Conservation (phyloP, 2,797 vertebrate genomes). For the Urosaurus nigricauda region DNA sequence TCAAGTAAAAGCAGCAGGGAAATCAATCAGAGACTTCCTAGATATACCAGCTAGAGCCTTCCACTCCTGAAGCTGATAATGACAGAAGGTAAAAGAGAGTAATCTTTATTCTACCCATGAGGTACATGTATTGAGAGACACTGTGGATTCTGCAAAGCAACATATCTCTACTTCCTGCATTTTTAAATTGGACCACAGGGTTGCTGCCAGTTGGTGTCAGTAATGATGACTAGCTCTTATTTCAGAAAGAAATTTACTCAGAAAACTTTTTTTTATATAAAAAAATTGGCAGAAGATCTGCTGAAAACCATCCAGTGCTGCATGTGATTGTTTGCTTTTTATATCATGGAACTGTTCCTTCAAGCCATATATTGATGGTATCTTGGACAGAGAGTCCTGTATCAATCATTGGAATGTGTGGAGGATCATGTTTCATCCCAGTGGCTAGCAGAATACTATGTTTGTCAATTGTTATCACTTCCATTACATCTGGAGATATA, state of each 20-base stretch:
- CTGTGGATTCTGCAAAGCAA: background rate
- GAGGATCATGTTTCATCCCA: background rate
- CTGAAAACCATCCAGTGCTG: background rate
- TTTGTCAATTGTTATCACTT: background rate
- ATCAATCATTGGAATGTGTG: background rate
- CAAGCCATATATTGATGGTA: no score
- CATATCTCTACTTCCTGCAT: background rate
- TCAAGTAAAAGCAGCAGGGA: background rate
- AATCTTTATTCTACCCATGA: background rate
- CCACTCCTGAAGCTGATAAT: rapidly evolving
- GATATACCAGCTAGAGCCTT: background rate
- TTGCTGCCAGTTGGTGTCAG: background rate
- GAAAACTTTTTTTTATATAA: background rate
- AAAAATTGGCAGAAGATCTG: background rate
- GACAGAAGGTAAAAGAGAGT: conserved; percentile 11
- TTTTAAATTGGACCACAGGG: background rate
- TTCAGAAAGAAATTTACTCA: background rate
- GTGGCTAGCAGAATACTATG: background rate
- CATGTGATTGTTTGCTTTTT: background rate
- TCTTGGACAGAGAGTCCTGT: no score
- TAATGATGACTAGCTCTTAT: background rate
- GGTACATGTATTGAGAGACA: background rate
- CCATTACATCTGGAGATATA: background rate
- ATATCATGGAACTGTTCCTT: background rate
- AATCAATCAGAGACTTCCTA: conserved; percentile 17